These are phyloP conservation scores for Julus scanicus DNA, from an alignment of 2,888 invertebrate species.

Conservation along the genomic window DNA sequence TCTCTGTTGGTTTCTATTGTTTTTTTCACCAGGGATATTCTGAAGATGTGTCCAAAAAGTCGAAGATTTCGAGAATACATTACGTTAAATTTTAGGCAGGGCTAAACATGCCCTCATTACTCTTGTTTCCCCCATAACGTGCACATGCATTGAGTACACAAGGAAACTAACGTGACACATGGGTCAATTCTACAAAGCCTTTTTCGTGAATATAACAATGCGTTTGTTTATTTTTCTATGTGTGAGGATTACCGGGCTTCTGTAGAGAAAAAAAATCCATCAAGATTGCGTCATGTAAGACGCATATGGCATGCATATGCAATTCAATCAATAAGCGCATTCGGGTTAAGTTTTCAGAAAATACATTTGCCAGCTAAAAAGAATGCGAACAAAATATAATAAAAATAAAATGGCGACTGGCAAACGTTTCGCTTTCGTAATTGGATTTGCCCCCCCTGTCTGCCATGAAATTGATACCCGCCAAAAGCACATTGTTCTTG, in stretches of 20 bases:
- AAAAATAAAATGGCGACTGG: neutral
- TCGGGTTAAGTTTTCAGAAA: neutral
- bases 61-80: no score
- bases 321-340: constrained; percentile 18
- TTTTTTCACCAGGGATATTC: no score
- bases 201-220: neutral
- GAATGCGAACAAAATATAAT: constrained; percentile 20
- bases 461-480: constrained; percentile 4
- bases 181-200: no score
- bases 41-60: no score
- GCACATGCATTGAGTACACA: no score
- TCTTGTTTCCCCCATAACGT: no score
- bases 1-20: no score
- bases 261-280: neutral
- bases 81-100: no score
- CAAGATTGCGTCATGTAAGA: neutral
- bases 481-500: neutral
- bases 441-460: neutral
- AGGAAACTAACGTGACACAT: no score
- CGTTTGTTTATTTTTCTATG: neutral
- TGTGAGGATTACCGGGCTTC: neutral
- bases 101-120: no score
- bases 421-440: constrained; percentile 19
- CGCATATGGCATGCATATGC: neutral
- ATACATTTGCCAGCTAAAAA: neutral